Evolutionary conservation across 2,888 invertebrate genomes (phyloP), one percentile per base, ranked within the genome.

Genomic region (Diaperis boleti): DNA sequence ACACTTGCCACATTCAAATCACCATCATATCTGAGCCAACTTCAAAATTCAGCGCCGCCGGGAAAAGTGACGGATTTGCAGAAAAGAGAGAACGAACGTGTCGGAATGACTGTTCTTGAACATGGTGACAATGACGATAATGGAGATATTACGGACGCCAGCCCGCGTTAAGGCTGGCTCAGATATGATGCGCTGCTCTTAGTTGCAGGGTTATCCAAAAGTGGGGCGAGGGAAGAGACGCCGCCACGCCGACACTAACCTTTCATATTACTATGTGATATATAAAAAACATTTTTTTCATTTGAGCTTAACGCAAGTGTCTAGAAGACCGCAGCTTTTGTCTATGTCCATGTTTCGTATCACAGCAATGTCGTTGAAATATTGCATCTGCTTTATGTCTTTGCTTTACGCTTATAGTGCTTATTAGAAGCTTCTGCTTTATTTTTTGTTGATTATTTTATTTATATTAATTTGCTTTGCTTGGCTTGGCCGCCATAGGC

Each of bases 1-100:
- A 76, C 78, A 77, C 78, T 78, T 85, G 85, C 85, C 85, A 86
- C 85, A 84, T 78, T 86, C 85, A 85, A 85, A 85, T 70, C 66
- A 83, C 83, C 79, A 85, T 86, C 86, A 86, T 86, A 86, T 86
- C 86, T 86, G 86, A 86, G 86, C 85, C 85, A 84, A 83, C 82
- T 73, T 74, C 70, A 72, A 71, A 72, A 70, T 71, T 70, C 49
- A 76, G 73, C 76, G 77, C 78, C 80, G 82, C 82, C 83, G 83
- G 83, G 83, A 83, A 83, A 83, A 84, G 82, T 79, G 75, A 74
- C 70, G 71, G 61, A 60, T 17, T 42, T 18, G 26, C 18, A 63
- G 56, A 50, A 20, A 39, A 54, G 52, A 63, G 59, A 59, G 26
- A 52, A 54, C 42, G 26, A 39, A 52, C 52, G 56, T 57, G 54